A percentile compares a stretch with the other conserved stretches of the same genome.
Evolutionary conservation across 1,140 invertebrate species (phyloP).

Genomic region (Coenobita brevimanus): DNA sequence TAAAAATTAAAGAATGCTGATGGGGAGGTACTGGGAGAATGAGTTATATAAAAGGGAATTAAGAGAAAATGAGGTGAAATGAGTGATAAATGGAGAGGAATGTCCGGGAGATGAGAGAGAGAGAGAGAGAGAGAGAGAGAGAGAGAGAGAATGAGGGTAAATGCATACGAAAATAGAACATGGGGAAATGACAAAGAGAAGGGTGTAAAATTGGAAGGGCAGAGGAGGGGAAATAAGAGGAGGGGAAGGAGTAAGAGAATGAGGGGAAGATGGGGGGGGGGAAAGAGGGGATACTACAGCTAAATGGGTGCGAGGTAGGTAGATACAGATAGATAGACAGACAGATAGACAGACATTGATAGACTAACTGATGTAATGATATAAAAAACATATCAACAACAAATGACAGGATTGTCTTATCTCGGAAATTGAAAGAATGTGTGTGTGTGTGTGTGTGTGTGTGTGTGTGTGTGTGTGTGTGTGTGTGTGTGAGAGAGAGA

Average conservation of each 20-base stretch:
- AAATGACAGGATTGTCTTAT: background rate
- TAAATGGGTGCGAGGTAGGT: too few relatives aligned
- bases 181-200: background rate
- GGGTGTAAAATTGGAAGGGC: background rate
- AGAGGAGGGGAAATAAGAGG: background rate
- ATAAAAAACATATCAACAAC: too few relatives aligned
- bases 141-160: background rate
- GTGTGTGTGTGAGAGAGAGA: background rate
- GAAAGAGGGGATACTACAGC: too few relatives aligned
- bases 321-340: too few relatives aligned
- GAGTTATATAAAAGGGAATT: background rate
- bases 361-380: too few relatives aligned
- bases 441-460: background rate
- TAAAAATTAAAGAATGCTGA: background rate
- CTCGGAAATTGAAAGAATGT: background rate
- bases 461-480: background rate
- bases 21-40: background rate
- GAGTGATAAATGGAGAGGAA: background rate
- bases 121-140: background rate
- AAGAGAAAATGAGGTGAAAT: background rate
- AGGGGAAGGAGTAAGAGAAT: too few relatives aligned
- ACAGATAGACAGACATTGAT: too few relatives aligned
- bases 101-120: background rate
- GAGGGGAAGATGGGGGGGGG: too few relatives aligned
- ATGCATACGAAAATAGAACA: background rate